These are phyloP conservation scores for Sisor rabdophorus DNA, from an alignment of 2,113 vertebrate species.

Conservation along the genomic window DNA sequence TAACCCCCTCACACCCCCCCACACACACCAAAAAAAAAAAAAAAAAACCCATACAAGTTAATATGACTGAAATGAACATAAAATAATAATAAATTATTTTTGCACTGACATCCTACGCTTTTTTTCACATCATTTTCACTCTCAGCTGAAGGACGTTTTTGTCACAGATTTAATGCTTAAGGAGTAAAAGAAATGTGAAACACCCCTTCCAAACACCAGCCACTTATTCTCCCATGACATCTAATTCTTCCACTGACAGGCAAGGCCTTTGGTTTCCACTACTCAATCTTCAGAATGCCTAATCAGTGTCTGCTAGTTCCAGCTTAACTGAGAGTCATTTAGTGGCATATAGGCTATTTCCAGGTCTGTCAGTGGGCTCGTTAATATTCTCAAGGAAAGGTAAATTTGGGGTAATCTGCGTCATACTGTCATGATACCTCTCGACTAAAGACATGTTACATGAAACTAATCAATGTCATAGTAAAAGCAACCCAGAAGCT, in stretches of 20 bases:
- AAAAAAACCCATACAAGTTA: neutral
- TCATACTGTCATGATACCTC: slow-evolving; percentile 37
- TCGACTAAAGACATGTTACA: slow-evolving; percentile 22
- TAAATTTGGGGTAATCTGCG: slow-evolving; percentile 24
- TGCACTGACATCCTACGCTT: neutral
- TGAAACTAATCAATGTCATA: neutral
- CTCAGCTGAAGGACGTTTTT: slow-evolving; percentile 3
- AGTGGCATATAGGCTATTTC: slow-evolving; percentile 35
- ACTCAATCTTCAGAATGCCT: slow-evolving; percentile 28
- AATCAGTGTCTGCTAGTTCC: slow-evolving; percentile 40
- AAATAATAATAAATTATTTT: neutral
- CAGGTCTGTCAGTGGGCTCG: slow-evolving; percentile 43
- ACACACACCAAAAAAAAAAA: too few relatives aligned
- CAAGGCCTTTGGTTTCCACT: slow-evolving; percentile 18
- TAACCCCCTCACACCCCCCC: too few relatives aligned
- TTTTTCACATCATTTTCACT: neutral
- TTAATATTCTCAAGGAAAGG: slow-evolving; percentile 32
- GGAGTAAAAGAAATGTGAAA: slow-evolving; percentile 8
- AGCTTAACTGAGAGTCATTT: slow-evolving; percentile 15
- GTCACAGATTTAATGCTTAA: slow-evolving; percentile 6
- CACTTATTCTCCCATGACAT: slow-evolving; percentile 35
- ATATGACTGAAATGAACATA: neutral
- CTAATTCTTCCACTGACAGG: slow-evolving; percentile 26
- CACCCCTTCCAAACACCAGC: slow-evolving; percentile 2
- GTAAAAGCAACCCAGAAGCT: neutral